A percentile compares a stretch with the other conserved stretches of the same genome.
phyloP scores from a whole-genome alignment of 2,888 invertebrate species.

The Osedax frankpressi region DNA sequence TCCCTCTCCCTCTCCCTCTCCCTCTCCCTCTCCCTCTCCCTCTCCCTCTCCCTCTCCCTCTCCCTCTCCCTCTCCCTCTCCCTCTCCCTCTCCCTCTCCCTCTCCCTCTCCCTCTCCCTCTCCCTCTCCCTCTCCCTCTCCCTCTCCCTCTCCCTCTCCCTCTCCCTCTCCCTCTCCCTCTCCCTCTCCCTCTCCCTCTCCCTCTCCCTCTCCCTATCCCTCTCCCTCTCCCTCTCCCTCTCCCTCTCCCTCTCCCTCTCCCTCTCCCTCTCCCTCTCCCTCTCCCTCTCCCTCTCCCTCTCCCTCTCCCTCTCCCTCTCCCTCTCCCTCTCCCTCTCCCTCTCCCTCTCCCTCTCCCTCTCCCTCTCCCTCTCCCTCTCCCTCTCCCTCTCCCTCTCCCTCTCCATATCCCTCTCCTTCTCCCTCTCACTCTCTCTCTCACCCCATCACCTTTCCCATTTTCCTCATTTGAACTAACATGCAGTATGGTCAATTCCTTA shows the following conservation, averaged over 20 bases:
- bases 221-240: neutral
- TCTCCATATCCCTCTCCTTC: too few species aligned
- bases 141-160: neutral
- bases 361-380: too few species aligned
- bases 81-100: neutral
- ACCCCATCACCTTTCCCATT: too few species aligned
- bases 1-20: neutral
- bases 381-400: too few species aligned
- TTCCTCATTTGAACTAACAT: too few species aligned
- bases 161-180: neutral
- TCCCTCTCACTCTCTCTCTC: too few species aligned
- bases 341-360: neutral
- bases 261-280: neutral
- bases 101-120: neutral
- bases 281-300: neutral
- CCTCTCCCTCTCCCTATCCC: neutral
- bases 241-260: neutral
- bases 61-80: neutral
- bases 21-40: neutral
- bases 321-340: neutral
- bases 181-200: slow-evolving; percentile 1
- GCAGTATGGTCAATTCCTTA: too few species aligned
- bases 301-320: neutral
- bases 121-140: neutral
- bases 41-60: neutral